phyloP scores from a whole-genome alignment of 1,140 invertebrate species.

The Pomacea maculata region DNA sequence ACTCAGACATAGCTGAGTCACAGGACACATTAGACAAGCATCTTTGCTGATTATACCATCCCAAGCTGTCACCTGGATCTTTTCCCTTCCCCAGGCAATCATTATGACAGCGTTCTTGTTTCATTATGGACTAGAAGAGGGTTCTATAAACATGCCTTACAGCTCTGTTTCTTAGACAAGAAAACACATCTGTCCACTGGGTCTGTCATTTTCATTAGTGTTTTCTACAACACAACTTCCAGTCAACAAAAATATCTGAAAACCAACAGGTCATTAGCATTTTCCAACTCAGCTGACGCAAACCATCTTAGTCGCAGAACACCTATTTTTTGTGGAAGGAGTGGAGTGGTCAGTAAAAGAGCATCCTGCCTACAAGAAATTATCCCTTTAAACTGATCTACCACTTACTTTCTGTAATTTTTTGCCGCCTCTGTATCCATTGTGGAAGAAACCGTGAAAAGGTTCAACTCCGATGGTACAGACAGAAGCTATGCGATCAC shows the following conservation, averaged over 20 bases:
- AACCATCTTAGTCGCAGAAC: background rate
- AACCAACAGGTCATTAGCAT: slow-evolving; percentile 7
- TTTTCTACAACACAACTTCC: background rate
- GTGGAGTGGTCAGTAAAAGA: background rate
- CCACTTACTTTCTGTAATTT: slow-evolving; percentile 48
- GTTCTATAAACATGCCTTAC: too few species aligned
- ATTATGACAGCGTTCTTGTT: too few species aligned
- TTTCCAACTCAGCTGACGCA: background rate
- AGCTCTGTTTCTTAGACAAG: too few species aligned
- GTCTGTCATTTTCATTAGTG: too few species aligned
- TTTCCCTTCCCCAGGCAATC: too few species aligned
- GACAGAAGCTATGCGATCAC: slow-evolving; percentile 3
- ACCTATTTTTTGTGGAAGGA: background rate
- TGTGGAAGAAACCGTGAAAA: slow-evolving; percentile 16
- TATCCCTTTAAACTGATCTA: background rate
- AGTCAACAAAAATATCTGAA: background rate
- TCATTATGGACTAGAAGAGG: too few species aligned
- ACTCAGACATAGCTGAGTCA: too few species aligned
- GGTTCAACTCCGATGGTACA: slow-evolving; percentile 1
- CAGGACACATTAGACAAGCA: too few species aligned
- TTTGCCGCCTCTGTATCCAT: slow-evolving; percentile 46
- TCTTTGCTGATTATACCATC: too few species aligned
- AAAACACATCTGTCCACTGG: too few species aligned
- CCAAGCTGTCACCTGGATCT: too few species aligned
- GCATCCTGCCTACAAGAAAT: background rate